Conservation (phyloP, 2,113 vertebrate species). For the Sphyrna mokarran region DNA sequence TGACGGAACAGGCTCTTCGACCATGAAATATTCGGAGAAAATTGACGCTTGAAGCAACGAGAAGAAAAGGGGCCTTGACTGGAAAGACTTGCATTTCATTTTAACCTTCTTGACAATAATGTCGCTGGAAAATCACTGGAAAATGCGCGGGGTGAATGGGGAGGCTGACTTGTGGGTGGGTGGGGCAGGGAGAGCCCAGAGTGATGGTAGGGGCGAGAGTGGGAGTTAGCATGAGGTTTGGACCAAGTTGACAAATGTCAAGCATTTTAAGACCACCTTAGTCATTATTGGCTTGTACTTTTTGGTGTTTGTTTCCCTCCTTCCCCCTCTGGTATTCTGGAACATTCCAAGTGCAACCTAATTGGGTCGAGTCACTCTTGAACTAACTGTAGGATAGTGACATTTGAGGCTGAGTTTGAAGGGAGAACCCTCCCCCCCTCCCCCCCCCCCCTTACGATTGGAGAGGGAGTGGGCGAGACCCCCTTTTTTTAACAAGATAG, state of each 20-base stretch:
- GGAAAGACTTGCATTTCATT: background rate
- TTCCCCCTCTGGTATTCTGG: background rate
- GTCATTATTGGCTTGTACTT: background rate
- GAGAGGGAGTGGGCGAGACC: background rate
- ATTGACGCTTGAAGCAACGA: background rate
- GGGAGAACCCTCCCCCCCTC: conserved; percentile 44
- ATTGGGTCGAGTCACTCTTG: background rate
- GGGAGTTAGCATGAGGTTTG: background rate
- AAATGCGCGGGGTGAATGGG: background rate
- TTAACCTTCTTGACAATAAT: background rate
- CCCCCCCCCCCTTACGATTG: conserved; percentile 48
- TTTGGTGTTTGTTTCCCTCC: background rate
- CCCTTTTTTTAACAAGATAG: background rate
- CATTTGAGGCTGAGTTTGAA: background rate
- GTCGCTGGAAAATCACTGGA: background rate
- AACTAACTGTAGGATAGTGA: background rate
- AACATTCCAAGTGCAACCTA: background rate
- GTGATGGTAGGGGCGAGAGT: background rate
- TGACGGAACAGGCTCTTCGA: background rate
- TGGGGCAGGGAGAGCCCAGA: background rate
- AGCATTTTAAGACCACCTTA: background rate
- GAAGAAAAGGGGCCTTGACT: background rate
- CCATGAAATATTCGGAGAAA: background rate
- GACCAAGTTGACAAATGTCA: background rate
- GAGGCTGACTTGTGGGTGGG: background rate